Evolutionary conservation across 2,888 invertebrate genomes (phyloP).

Genomic region (Neuroscelio doddi): DNA sequence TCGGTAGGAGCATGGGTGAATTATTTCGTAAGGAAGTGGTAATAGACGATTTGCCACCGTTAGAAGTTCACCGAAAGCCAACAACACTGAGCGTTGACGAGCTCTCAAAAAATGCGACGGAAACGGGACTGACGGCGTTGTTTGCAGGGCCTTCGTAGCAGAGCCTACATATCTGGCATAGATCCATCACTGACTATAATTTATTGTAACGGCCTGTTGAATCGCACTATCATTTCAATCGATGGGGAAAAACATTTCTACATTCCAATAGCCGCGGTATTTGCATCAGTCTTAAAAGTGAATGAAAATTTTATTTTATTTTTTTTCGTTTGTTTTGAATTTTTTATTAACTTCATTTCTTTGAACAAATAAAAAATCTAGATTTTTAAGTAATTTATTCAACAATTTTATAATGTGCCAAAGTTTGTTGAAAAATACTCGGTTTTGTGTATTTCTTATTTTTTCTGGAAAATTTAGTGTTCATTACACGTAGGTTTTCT

Average conservation of each 20-base stretch:
- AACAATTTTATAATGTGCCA: no score
- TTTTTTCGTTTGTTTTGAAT: no score
- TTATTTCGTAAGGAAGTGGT: constrained; percentile 90
- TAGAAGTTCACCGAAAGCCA: constrained; percentile 72
- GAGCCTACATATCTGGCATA: constrained; percentile 57
- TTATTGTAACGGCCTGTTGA: constrained; percentile 49
- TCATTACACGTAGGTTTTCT: no score
- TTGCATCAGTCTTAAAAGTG: no score
- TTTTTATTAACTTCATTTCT: no score
- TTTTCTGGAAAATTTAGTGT: no score
- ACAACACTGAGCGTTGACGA: constrained; percentile 63
- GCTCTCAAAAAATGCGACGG: constrained; percentile 61
- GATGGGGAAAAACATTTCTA: constrained; percentile 11
- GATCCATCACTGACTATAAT: constrained; percentile 59
- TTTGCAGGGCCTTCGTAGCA: constrained; percentile 71
- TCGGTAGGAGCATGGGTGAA: constrained; percentile 89
- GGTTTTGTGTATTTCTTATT: no score
- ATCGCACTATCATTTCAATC: constrained; percentile 16
- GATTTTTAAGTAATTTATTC: no score
- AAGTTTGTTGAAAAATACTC: no score
- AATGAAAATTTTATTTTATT: no score
- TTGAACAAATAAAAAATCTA: no score
- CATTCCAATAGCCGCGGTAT: background rate
- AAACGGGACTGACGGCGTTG: constrained; percentile 65
- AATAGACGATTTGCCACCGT: constrained; percentile 87